Evolutionary conservation across 2,113 vertebrate genomes (phyloP).

Genomic region (Morone chrysops): DNA sequence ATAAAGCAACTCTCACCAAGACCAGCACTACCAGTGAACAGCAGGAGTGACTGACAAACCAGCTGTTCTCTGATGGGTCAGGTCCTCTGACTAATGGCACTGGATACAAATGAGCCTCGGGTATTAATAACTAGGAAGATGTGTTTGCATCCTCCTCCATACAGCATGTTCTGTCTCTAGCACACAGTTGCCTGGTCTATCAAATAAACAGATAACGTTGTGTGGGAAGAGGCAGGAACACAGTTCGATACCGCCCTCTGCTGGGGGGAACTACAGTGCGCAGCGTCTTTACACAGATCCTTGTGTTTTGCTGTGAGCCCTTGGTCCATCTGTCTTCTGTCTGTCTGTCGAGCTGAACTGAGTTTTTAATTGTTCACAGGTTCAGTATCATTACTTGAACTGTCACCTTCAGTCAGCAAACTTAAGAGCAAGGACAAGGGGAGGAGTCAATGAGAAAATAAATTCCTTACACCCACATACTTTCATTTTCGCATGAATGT

Average conservation of each 20-base stretch:
- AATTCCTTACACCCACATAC: constrained; percentile 27
- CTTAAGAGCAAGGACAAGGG: background rate
- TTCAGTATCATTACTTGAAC: background rate
- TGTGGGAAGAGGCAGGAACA: background rate
- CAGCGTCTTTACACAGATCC: background rate
- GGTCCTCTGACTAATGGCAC: background rate
- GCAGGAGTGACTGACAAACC: background rate
- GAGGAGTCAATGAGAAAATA: background rate
- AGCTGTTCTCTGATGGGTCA: background rate
- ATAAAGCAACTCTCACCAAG: background rate
- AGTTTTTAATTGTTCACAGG: background rate
- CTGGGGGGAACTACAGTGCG: background rate
- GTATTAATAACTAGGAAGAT: no score
- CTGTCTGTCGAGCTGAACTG: background rate
- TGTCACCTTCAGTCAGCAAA: background rate
- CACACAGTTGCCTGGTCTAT: background rate
- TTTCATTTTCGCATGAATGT: constrained; percentile 63
- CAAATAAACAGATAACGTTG: background rate
- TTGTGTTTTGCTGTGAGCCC: background rate
- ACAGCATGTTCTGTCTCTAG: background rate
- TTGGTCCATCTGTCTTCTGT: background rate
- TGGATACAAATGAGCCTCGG: no score
- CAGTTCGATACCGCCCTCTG: constrained; percentile 39
- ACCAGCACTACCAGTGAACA: background rate
- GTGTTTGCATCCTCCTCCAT: background rate